Evolutionary conservation across 1,140 invertebrate genomes (phyloP).

Genomic region (Theocolax elegans): DNA sequence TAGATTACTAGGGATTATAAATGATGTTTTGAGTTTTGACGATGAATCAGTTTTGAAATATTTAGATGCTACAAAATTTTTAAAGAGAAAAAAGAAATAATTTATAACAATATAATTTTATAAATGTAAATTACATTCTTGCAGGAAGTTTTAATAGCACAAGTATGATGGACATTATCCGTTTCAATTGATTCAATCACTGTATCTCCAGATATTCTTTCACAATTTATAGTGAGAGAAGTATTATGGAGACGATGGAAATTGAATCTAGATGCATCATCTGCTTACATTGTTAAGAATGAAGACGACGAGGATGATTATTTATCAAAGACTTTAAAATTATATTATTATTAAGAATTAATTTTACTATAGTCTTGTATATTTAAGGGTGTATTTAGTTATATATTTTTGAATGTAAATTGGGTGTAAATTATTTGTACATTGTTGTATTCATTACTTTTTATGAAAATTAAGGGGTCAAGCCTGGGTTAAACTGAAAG

Average conservation of each 20-base stretch:
- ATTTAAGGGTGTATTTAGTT: neutral
- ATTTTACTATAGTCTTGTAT: neutral
- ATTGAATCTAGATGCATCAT: constrained; percentile 61
- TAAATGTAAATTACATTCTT: constrained; percentile 30
- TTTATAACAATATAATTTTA: too few species aligned
- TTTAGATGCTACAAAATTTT: too few species aligned
- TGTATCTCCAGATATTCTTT: constrained; percentile 57
- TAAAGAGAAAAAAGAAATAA: too few species aligned
- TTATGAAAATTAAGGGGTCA: too few species aligned
- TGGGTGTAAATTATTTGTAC: constrained; percentile 7
- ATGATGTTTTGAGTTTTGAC: too few species aligned
- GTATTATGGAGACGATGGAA: constrained; percentile 68
- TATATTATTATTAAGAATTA: constrained; percentile 5
- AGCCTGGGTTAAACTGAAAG: too few species aligned
- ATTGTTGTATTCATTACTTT: neutral
- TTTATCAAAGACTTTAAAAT: constrained; percentile 40
- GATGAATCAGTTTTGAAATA: too few species aligned
- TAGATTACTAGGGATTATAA: too few species aligned
- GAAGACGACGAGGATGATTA: constrained; percentile 49
- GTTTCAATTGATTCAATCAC: constrained; percentile 43
- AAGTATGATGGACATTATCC: constrained; percentile 67
- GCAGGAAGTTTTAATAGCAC: constrained; percentile 69
- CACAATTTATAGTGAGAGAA: constrained; percentile 69
- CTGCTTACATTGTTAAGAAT: constrained; percentile 46
- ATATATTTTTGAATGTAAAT: too few species aligned